Evolutionary conservation across 1,140 invertebrate species (phyloP).

Genomic region (Pectinophora gossypiella): DNA sequence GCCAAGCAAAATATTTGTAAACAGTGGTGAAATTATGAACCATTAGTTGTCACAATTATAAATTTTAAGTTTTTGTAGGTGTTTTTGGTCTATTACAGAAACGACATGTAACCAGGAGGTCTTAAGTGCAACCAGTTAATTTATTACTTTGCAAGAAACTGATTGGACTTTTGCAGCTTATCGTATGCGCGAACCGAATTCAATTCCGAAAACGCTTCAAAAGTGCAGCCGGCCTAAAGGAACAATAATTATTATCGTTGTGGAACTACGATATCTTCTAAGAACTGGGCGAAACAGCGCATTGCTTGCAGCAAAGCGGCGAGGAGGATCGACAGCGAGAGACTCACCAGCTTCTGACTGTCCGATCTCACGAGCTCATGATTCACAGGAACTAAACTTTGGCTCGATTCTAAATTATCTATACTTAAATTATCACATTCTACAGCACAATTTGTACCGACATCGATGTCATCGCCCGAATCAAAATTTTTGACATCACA

Average conservation of each 20-base stretch:
- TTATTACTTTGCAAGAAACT: too few relatives aligned
- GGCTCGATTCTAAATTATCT: constrained; percentile 46
- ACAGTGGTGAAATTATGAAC: too few relatives aligned
- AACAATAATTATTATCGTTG: constrained; percentile 51
- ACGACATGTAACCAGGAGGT: too few relatives aligned
- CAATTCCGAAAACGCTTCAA: too few relatives aligned
- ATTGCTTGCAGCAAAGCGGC: constrained; percentile 64
- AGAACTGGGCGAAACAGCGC: constrained; percentile 67
- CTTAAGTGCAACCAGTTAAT: too few relatives aligned
- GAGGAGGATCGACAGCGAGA: constrained; percentile 62
- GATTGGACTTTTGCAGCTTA: too few relatives aligned
- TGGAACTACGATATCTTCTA: constrained; percentile 66
- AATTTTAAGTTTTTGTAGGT: too few relatives aligned
- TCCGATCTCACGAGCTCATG: constrained; percentile 60
- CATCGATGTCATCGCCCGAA: constrained; percentile 7
- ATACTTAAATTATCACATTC: constrained; percentile 60
- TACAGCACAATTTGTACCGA: constrained; percentile 51
- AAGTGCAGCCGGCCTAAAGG: too few relatives aligned
- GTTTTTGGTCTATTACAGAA: too few relatives aligned
- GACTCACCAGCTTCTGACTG: constrained; percentile 62
- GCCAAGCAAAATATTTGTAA: too few relatives aligned
- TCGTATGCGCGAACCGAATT: too few relatives aligned
- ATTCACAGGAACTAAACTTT: constrained; percentile 66
- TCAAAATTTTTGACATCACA: constrained; percentile 43
- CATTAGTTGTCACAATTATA: too few relatives aligned